Conservation (phyloP, 2,113 vertebrate genomes). For the Thomomys bottae region DNA sequence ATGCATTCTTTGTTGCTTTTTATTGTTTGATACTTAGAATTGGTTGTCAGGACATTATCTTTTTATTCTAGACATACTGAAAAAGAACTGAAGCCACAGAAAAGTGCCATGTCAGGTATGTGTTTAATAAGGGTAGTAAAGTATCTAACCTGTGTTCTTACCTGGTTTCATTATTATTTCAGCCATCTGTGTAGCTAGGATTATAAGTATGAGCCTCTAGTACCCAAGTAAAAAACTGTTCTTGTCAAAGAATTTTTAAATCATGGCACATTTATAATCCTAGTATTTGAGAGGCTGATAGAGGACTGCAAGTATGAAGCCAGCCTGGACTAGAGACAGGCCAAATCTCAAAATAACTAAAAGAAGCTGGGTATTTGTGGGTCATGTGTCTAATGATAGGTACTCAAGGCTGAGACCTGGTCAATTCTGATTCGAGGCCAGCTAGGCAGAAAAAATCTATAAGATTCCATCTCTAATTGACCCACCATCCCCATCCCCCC, state of each 20-base stretch:
- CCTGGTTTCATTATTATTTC: too few species aligned
- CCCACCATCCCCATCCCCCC: too few species aligned
- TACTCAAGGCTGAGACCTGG: too few species aligned
- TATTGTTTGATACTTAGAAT: conserved; percentile 32
- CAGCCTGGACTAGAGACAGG: neutral
- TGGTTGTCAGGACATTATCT: neutral
- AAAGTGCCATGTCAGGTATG: conserved; percentile 77
- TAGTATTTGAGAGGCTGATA: neutral
- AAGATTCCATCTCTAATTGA: too few species aligned
- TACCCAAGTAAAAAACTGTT: neutral
- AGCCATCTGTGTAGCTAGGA: too few species aligned
- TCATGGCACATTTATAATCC: neutral
- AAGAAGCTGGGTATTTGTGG: neutral
- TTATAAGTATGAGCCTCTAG: too few species aligned
- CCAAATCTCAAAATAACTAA: neutral
- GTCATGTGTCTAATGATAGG: too few species aligned
- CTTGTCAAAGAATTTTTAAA: neutral
- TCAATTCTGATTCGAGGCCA: too few species aligned
- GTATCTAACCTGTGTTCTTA: too few species aligned
- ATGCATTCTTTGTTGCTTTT: neutral
- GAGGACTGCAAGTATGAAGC: neutral
- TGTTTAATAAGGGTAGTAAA: neutral
- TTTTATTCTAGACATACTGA: conserved; percentile 78
- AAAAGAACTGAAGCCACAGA: conserved; percentile 73
- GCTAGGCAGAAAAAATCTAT: too few species aligned